Base-by-base conservation (phyloP, 2,888 invertebrate species). In the Athrips mouffetella region DNA sequence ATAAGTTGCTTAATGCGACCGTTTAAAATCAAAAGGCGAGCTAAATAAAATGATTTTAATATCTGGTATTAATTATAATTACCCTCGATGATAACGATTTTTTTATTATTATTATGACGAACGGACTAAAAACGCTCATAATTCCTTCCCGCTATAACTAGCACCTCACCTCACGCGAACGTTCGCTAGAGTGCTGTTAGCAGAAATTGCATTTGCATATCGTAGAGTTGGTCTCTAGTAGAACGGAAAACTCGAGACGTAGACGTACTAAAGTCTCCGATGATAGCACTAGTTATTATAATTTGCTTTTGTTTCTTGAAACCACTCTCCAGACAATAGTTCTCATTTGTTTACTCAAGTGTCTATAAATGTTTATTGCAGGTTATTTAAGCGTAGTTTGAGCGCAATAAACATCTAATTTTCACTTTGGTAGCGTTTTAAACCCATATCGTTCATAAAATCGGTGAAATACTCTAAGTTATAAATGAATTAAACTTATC, bases 141-240 rank as follows among this genome's bases (percentile, higher is more conserved):
- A 10, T 13, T 21, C 23, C 15, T 41, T 21, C 25, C 29, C 41
- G 49, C 51, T 52, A 30, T 47, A 37, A 33, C 35, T 41, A 27
- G 29, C 40, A 41, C 55, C 54, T 45, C 48, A 51, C 47, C 48
- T 51, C 48, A 52, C 54, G 30, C 49, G 48, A 45, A 44, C 53
- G 50, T 48, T 47, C 51, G 48, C 59, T 55, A 50, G 65, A 70
- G 71, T 62, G 71, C 67, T 80, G 78, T 84, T 81, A 73, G 67
- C 66, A 71, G 59, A 79, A 84, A 85, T 85, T 86, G 76, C 84
- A 87, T 86, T 86, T 85, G 80, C 86, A 84, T 84, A 79, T 71
- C 67, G 68, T 65, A 63, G 58, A 58, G 55, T 57, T 52, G 48
- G 52, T 58, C 55, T 61, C 58, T 63, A 54, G 59, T 47, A 47